Conservation (phyloP, 2,797 vertebrate species). For the Sorex maritimensis region DNA sequence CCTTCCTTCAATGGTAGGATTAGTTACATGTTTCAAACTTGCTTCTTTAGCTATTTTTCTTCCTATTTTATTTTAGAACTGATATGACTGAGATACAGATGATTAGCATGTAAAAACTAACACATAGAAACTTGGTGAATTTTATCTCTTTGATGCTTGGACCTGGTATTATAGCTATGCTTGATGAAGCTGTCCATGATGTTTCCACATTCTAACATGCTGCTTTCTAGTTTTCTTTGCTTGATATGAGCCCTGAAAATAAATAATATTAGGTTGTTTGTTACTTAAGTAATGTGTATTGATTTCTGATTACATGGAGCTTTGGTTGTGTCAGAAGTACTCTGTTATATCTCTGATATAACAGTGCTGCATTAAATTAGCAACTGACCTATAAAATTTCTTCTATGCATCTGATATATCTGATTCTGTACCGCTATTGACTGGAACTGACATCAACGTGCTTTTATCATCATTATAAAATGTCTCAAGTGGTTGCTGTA, state of each 20-base stretch:
- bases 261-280: background rate
- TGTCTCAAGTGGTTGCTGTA: background rate
- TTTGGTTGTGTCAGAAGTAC: slow-evolving; percentile 26
- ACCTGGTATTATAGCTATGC: background rate
- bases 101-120: slow-evolving; percentile 40
- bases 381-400: no score
- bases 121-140: background rate
- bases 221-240: background rate
- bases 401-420: no score
- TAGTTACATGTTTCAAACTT: slow-evolving; percentile 40
- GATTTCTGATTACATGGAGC: background rate
- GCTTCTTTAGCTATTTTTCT: background rate
- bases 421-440: no score
- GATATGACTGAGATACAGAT: slow-evolving; percentile 6
- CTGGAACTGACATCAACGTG: background rate
- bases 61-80: slow-evolving; percentile 51
- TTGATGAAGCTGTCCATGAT: background rate
- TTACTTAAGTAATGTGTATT: slow-evolving; percentile 35
- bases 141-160: background rate
- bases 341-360: background rate
- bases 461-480: background rate
- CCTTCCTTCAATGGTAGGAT: background rate
- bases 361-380: no score
- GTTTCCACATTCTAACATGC: background rate
- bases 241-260: background rate